phyloP scores from a whole-genome alignment of 2,888 invertebrate genomes.

The Bursaphelenchus okinawaensis region DNA sequence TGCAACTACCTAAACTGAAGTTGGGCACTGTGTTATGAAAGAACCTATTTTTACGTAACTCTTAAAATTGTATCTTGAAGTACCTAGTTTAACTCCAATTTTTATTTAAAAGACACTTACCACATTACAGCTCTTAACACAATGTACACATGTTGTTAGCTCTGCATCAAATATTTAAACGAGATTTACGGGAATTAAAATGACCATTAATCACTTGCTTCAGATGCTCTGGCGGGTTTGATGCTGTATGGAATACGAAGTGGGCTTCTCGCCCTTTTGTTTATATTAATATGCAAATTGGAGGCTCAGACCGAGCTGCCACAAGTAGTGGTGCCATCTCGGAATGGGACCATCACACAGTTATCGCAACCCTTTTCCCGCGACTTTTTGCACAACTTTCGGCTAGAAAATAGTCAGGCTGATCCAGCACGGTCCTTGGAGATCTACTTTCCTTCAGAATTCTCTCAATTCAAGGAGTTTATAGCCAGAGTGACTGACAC shows the following conservation, averaged over 20 bases:
- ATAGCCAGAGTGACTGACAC: conserved; percentile 51
- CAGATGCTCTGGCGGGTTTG: neutral
- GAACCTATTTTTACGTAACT: too few relatives aligned
- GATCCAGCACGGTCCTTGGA: conserved; percentile 44
- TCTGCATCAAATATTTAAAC: too few relatives aligned
- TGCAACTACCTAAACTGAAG: too few relatives aligned
- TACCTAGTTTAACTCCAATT: too few relatives aligned
- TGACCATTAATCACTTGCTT: too few relatives aligned
- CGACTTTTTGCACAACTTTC: conserved; percentile 29
- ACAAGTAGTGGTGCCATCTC: neutral
- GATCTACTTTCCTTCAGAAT: conserved; percentile 39
- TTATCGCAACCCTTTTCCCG: neutral
- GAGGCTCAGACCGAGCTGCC: neutral
- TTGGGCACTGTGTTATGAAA: too few relatives aligned
- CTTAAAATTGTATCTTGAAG: too few relatives aligned
- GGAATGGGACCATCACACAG: neutral
- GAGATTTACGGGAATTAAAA: too few relatives aligned
- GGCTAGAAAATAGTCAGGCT: conserved; percentile 35
- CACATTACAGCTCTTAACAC: too few relatives aligned
- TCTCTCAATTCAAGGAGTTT: conserved; percentile 43
- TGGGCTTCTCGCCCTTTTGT: neutral
- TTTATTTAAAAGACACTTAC: too few relatives aligned
- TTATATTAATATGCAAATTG: neutral
- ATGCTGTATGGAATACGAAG: neutral
- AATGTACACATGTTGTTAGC: too few relatives aligned